These are phyloP conservation scores for Dolichoris vasculosae DNA, from an alignment of 1,140 invertebrate genomes.

Conservation along the genomic window DNA sequence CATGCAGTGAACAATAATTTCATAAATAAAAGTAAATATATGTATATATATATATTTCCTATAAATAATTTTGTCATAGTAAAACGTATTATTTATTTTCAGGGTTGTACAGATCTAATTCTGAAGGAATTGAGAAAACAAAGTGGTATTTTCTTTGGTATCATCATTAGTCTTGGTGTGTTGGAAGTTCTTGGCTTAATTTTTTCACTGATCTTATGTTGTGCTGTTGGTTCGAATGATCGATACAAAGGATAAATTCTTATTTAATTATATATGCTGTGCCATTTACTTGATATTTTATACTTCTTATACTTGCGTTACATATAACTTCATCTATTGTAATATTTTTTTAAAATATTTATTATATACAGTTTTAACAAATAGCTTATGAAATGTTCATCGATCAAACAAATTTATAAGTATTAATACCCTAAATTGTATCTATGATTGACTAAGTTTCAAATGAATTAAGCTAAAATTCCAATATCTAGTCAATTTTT, in stretches of 20 bases:
- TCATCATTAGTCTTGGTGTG: constrained; percentile 79
- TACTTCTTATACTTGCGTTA: background rate
- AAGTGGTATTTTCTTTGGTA: constrained; percentile 78
- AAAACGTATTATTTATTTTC: constrained; percentile 56
- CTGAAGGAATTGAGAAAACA: constrained; percentile 78
- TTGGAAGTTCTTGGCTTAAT: constrained; percentile 85
- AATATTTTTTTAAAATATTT: too few species aligned
- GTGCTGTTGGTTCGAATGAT: constrained; percentile 80
- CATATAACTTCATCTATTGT: too few species aligned
- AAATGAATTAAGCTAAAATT: background rate
- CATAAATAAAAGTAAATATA: too few species aligned
- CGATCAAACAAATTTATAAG: background rate
- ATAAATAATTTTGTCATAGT: background rate
- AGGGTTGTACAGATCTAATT: constrained; percentile 85
- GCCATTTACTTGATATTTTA: background rate
- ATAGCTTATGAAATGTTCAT: too few species aligned
- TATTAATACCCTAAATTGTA: background rate
- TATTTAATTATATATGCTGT: background rate
- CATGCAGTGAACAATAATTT: too few species aligned
- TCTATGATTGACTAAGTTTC: background rate
- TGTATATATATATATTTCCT: background rate
- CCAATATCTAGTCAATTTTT: background rate
- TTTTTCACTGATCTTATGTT: constrained; percentile 86
- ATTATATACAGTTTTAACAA: too few species aligned
- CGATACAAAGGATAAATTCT: constrained; percentile 80